Conservation (phyloP, 2,888 invertebrate genomes). For the Nasonovia ribisnigri region DNA sequence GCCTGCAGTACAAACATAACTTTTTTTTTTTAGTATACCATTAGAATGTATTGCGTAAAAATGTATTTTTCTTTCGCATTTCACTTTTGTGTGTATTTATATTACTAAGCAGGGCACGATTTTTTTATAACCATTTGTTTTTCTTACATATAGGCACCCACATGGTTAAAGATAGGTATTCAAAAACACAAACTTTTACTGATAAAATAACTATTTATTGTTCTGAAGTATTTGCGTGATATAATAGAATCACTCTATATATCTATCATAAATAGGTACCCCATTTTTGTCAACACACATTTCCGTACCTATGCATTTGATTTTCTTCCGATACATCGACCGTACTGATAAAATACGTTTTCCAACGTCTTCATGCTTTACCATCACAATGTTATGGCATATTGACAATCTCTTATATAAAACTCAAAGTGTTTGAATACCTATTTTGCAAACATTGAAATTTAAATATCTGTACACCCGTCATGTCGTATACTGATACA, state of each 20-base stretch:
- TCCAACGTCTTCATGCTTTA: neutral
- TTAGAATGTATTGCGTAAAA: neutral
- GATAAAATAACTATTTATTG: neutral
- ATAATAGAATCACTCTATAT: neutral
- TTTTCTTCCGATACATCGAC: neutral
- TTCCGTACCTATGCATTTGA: neutral
- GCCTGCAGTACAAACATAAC: neutral
- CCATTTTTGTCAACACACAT: neutral
- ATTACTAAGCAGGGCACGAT: neutral
- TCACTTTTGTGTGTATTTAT: neutral
- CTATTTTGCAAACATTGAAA: neutral
- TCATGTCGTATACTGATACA: neutral
- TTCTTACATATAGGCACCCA: neutral
- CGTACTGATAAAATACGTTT: neutral
- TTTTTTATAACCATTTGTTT: neutral
- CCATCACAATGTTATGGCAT: neutral
- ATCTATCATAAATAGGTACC: neutral
- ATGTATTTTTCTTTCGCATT: neutral
- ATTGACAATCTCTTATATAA: neutral
- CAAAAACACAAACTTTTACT: neutral
- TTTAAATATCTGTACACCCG: neutral
- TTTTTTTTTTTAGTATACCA: neutral
- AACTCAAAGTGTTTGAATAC: neutral
- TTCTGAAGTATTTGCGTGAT: neutral
- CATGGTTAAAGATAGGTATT: neutral